Percentiles rank a stretch among this genome's conserved stretches.
phyloP scores from a whole-genome alignment of 2,113 vertebrate species.

The Cepphus grylle region DNA sequence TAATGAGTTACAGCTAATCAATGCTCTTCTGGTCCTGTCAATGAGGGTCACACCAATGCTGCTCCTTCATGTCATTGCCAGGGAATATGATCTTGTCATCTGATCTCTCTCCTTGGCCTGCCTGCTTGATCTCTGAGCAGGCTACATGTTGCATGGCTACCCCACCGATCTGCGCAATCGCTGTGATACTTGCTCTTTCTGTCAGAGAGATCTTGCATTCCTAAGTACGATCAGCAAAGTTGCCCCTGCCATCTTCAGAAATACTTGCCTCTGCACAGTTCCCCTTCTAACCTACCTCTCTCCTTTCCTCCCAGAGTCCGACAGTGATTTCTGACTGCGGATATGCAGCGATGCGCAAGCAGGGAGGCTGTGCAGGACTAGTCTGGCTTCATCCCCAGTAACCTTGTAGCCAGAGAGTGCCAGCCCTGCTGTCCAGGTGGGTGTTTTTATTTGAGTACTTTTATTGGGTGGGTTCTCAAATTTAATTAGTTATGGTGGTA shows the following conservation, averaged over 20 bases:
- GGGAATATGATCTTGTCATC: background rate
- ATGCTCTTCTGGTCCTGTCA: background rate
- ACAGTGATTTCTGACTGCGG: accelerated
- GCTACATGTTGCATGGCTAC: accelerated
- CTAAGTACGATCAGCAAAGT: background rate
- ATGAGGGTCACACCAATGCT: background rate
- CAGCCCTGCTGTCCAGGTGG: background rate
- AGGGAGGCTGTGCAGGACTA: background rate
- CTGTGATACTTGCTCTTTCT: background rate
- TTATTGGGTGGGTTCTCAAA: background rate
- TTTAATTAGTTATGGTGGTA: background rate
- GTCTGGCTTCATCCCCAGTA: background rate
- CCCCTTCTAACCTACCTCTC: background rate
- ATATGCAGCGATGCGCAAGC: background rate
- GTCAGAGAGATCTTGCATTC: background rate
- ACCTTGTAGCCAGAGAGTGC: background rate
- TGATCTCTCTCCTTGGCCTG: background rate
- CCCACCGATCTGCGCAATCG: background rate
- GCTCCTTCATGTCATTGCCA: background rate
- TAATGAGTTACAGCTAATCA: background rate
- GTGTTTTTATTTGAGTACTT: background rate
- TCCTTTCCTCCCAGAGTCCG: background rate
- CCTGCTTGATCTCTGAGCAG: background rate
- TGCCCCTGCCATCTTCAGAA: background rate
- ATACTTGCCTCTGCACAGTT: background rate